Evolutionary conservation across 2,888 invertebrate species (phyloP), one percentile per base, ranked within the genome.

Genomic region (Drosophila nr. fundita): DNA sequence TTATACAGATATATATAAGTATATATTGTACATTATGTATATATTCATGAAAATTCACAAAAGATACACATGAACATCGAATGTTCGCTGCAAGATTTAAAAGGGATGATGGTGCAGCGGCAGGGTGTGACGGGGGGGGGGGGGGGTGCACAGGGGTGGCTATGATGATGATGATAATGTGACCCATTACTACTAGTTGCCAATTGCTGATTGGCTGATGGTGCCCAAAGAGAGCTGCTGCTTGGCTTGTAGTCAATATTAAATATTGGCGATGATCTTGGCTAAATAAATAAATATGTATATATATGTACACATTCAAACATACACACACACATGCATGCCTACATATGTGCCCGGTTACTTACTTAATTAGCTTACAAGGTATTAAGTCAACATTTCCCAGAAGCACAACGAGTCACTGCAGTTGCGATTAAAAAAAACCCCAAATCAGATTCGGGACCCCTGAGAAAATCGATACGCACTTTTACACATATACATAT

Each of bases 21-120:
- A 45, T 53, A 32, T 59, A 24, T 45, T 38, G 34, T 36, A 36
- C 45, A 27, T 55, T 62, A 53, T 48, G 27, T 45, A 45, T 49
- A 21, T 66, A 60, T 69, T 54, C 49, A 78, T 68, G 64, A 73
- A 66, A 76, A 80, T 57, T 67, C 36, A 57, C 66, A 55, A 58
- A 53, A 48, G 29, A 66, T 55, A 64, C 59, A 73, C 30, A 63
- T 50, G 49, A 65, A 73, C 58, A 73, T 45, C 38, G 32, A 72
- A 42, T 50, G 50, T 50, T 32, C 18, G 32, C 30, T 57, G 36
- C 24, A 42, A 42, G 18, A 61, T 30, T 52, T 18, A 61, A 49
- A 32, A 38, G 36, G 50, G 62, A 55, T 34, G 52, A 54, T n/a
- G 24, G 10, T 24, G 11, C 24, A 11, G 24, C 45, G 11, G n/a